These are phyloP conservation scores for Drosophila auraria DNA, from an alignment of 1,140 invertebrate species.

Conservation along the genomic window DNA sequence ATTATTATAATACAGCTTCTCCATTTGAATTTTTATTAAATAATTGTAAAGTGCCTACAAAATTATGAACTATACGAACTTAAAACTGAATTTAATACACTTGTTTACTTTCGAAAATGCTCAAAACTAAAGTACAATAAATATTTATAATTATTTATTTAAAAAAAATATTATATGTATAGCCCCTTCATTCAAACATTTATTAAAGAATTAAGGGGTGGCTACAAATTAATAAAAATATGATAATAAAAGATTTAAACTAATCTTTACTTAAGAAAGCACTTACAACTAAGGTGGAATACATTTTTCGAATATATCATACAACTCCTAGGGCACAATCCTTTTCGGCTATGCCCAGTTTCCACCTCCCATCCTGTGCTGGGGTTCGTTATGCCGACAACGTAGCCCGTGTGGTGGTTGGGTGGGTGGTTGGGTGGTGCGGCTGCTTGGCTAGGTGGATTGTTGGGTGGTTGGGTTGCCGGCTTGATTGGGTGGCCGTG, in stretches of 20 bases:
- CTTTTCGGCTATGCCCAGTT: conserved; percentile 21
- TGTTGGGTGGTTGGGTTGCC: conserved; percentile 35
- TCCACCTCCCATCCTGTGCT: conserved; percentile 46
- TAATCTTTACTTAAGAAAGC: background rate
- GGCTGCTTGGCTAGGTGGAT: conserved; percentile 28
- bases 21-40: background rate
- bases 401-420: conserved; percentile 67
- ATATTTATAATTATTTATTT: too few species aligned
- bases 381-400: conserved; percentile 76
- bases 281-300: too few species aligned
- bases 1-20: too few species aligned
- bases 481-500: conserved; percentile 62
- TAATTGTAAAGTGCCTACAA: background rate
- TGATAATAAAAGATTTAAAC: too few species aligned
- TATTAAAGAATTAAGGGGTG: too few species aligned
- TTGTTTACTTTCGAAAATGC: too few species aligned
- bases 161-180: too few species aligned
- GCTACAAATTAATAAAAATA: too few species aligned
- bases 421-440: conserved; percentile 36
- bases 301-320: background rate
- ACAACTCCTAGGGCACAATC: conserved; percentile 14
- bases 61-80: background rate
- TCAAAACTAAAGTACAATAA: too few species aligned
- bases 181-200: too few species aligned
- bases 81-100: too few species aligned